Base-by-base conservation (phyloP, 2,113 vertebrate species). In the Oryzias woworae region DNA sequence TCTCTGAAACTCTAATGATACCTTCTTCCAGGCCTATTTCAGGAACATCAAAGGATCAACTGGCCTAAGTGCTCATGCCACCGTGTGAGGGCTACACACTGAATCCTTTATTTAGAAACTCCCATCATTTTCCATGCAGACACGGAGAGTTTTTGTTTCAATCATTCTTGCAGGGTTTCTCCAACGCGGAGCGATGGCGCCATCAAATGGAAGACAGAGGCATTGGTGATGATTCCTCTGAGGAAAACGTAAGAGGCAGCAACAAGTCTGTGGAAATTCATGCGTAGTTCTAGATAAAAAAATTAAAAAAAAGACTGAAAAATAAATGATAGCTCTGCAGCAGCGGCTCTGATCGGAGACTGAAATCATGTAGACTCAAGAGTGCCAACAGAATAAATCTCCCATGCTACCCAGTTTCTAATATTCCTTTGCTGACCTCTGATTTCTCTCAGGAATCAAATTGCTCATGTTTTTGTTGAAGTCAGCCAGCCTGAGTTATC, bases 21-120 rank as follows among this genome's bases (percentile, higher is more conserved):
- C 78, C 77, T 81, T 75, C 61, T 75, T 71, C 65, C 60, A 71
- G 59, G 58, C 80, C 78, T 79, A 74, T 87, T 86, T 81, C 71
- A 52, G 71, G 49, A 50, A 84, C 78, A 87, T 87, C 85, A 87
- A 89, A 86, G 82, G 77, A 81, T 86, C 84, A 85, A 82, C 78
- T 73, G 73, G 64, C 69, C 80, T 69, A 71, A 82, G 77, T 85
- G 80, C 58, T 81, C 55, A 4, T 79, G 77, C 75, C 75, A 75
- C 64, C 63, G 53, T 66, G 66, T 65, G 71, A 76, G 58, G 63
- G 36, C 50, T 47, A 47, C 62, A 67, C 58, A 64, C 4, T 24
- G 48, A 50, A 77, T 57, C 63, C 73, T 8, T 6, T 56, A 65
- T 80, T 66, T 63, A 65, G 58, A 78, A 73, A 74, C 55, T 75